These are phyloP conservation scores for Charaxes varanes DNA, from an alignment of 1,140 invertebrate species.

Conservation along the genomic window DNA sequence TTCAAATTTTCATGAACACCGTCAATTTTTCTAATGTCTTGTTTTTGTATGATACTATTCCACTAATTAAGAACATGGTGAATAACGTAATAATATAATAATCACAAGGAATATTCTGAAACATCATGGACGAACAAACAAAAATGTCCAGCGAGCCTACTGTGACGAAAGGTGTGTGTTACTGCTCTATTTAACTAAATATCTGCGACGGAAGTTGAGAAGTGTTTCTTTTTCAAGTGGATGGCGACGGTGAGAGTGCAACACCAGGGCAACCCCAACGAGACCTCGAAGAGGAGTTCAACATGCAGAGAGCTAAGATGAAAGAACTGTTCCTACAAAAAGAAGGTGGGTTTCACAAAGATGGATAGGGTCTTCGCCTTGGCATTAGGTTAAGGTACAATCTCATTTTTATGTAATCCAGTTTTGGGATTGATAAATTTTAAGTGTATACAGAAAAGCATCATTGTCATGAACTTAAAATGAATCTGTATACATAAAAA, in stretches of 20 bases:
- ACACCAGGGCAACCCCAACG: conserved; percentile 44
- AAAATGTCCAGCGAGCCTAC: conserved; percentile 43
- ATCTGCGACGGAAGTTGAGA: conserved; percentile 41
- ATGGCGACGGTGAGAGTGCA: conserved; percentile 33
- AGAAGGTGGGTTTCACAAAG: conserved; percentile 80
- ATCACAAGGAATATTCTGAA: conserved; percentile 7
- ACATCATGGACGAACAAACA: conserved; percentile 27
- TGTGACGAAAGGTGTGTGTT: conserved; percentile 51
- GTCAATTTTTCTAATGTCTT: conserved; percentile 17
- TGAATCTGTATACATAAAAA: too few relatives aligned
- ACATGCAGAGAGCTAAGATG: conserved; percentile 91
- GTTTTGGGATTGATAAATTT: too few relatives aligned
- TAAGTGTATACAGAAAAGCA: too few relatives aligned
- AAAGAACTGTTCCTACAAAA: conserved; percentile 94
- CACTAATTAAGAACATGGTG: conserved; percentile 3
- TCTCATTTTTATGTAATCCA: too few relatives aligned
- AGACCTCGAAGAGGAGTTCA: conserved; percentile 88
- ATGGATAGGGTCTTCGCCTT: background rate
- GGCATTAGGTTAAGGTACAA: too few relatives aligned
- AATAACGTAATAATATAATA: conserved; percentile 10
- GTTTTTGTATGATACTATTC: conserved; percentile 15
- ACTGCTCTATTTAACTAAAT: conserved; percentile 21
- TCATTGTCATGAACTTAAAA: too few relatives aligned
- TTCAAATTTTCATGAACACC: conserved; percentile 22
- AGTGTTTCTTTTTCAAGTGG: conserved; percentile 63